phyloP scores from a whole-genome alignment of 2,113 vertebrate species.

The Gymnobelideus leadbeateri region DNA sequence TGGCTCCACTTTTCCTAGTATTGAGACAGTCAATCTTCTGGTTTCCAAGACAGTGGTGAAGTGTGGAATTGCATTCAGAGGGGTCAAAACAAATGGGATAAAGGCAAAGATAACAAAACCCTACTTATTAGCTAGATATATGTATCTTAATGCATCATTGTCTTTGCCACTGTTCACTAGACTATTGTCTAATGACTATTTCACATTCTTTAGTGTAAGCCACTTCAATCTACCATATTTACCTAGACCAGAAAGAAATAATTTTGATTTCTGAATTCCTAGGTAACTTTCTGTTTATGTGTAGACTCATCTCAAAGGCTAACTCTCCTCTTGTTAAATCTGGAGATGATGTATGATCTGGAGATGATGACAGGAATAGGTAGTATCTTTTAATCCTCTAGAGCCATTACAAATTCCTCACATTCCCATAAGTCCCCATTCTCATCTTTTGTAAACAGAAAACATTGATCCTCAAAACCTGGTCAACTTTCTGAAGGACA shows the following conservation, averaged over 20 bases:
- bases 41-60: not conserved
- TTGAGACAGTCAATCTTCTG: not conserved
- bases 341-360: conserved; percentile 29
- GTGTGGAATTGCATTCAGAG: not conserved
- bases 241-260: conserved; percentile 19
- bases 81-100: not conserved
- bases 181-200: too few species aligned
- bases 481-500: conserved; percentile 45
- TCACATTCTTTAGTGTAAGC: too few species aligned
- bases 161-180: not conserved
- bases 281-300: conserved; percentile 2
- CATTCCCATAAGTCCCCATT: not conserved
- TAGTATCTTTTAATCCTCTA: not conserved
- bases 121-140: not conserved
- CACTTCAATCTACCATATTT: too few species aligned
- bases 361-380: not conserved
- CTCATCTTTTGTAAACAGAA: conserved; percentile 64
- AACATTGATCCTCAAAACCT: conserved; percentile 46
- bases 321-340: conserved; percentile 5
- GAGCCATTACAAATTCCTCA: not conserved
- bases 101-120: not conserved
- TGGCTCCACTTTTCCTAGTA: not conserved
- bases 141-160: not conserved
- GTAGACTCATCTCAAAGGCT: conserved; percentile 17
- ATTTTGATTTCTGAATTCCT: conserved; percentile 37